Percentiles rank a stretch among this genome's conserved stretches.
These are phyloP conservation scores for Acropora tenuis DNA, from an alignment of 64 coral and sea anemone species.

Conservation along the genomic window DNA sequence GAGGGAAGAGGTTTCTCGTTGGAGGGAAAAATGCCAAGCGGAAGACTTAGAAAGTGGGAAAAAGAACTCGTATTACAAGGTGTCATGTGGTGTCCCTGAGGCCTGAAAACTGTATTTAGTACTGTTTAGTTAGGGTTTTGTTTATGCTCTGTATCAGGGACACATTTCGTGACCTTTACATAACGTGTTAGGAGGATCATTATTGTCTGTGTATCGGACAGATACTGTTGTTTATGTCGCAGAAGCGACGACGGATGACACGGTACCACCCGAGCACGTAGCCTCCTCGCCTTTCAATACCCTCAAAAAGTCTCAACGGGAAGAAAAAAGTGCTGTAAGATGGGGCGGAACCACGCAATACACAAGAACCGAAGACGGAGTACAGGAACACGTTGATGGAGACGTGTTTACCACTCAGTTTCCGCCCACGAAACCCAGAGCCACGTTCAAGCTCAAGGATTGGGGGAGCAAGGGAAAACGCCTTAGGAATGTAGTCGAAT, in stretches of 20 bases:
- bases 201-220: no score
- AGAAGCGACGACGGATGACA: background rate
- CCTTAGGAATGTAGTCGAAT: constrained; percentile 6
- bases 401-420: background rate
- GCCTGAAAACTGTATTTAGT: no score
- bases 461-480: background rate
- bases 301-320: background rate
- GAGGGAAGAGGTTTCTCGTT: no score
- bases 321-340: background rate
- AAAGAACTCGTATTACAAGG: no score
- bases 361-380: background rate
- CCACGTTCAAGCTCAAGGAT: constrained; percentile 11
- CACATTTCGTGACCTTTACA: no score
- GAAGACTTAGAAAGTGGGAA: no score
- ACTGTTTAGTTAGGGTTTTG: no score
- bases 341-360: background rate
- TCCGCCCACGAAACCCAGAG: background rate
- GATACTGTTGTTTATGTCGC: background rate
- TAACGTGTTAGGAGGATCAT: no score
- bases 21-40: no score
- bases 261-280: background rate
- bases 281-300: background rate
- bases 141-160: no score
- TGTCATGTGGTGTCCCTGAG: no score
- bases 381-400: background rate